Evolutionary conservation across 2,797 vertebrate species (phyloP).

Genomic region (Cossypha dichroa): DNA sequence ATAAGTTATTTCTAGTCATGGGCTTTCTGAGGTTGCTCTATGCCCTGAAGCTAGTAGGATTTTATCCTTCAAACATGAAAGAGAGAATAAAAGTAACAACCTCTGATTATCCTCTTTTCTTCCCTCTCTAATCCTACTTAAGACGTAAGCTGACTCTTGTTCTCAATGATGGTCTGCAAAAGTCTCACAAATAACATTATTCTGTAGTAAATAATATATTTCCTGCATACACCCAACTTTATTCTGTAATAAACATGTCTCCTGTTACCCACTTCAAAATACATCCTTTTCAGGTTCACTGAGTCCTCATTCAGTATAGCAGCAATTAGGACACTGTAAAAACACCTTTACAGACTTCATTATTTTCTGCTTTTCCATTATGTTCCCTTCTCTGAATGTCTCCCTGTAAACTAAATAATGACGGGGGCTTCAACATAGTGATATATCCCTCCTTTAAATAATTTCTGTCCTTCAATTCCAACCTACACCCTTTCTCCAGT

Average conservation of each 20-base stretch:
- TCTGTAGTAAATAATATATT: neutral
- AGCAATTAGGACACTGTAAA: neutral
- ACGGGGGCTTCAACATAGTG: neutral
- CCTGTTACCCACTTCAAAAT: neutral
- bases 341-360: neutral
- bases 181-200: neutral
- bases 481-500: neutral
- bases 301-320: neutral
- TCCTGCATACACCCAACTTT: neutral
- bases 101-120: neutral
- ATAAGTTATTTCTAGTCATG: neutral
- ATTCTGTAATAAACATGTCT: neutral
- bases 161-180: neutral
- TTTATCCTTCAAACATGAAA: neutral
- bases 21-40: neutral
- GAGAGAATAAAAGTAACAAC: neutral
- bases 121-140: neutral
- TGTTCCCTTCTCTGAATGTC: neutral
- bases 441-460: neutral
- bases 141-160: neutral
- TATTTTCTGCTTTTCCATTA: neutral
- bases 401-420: neutral
- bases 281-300: neutral
- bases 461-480: neutral
- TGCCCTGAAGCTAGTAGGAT: neutral